Evolutionary conservation across 1,140 invertebrate genomes (phyloP).

Genomic region (Zaprionus vittiger): DNA sequence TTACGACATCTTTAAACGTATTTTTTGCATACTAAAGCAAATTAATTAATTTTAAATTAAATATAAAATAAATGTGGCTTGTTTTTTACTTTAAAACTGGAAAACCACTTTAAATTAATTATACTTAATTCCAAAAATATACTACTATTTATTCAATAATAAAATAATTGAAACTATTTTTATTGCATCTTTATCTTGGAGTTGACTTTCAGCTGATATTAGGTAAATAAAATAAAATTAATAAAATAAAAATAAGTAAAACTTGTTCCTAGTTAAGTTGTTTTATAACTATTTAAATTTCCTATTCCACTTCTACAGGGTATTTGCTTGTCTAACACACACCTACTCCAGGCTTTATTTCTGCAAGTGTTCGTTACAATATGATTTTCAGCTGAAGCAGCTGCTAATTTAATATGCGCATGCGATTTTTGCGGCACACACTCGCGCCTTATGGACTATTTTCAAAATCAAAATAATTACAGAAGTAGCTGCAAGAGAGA

Average conservation of each 20-base stretch:
- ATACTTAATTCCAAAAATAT: too few species aligned
- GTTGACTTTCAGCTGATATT: too few species aligned
- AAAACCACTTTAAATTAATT: too few species aligned
- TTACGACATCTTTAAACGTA: not conserved
- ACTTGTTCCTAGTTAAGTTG: not conserved
- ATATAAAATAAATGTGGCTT: too few species aligned
- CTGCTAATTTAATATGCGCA: constrained; percentile 58
- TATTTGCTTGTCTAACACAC: not conserved
- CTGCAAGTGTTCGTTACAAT: not conserved
- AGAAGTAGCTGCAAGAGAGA: constrained; percentile 25
- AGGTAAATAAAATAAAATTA: too few species aligned
- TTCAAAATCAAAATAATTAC: constrained; percentile 77
- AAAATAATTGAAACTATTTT: too few species aligned
- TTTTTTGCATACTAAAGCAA: not conserved
- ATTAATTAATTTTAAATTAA: not conserved
- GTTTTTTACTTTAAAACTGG: too few species aligned
- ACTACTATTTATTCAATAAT: too few species aligned
- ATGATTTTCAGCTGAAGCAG: constrained; percentile 35
- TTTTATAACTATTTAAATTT: too few species aligned
- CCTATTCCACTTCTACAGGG: not conserved
- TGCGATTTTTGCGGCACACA: constrained; percentile 38
- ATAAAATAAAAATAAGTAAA: not conserved
- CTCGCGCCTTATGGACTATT: constrained; percentile 33
- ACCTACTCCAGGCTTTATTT: not conserved
- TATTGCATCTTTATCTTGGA: too few species aligned